phyloP scores from a whole-genome alignment of 2,797 vertebrate species.

The Spea hammondii region DNA sequence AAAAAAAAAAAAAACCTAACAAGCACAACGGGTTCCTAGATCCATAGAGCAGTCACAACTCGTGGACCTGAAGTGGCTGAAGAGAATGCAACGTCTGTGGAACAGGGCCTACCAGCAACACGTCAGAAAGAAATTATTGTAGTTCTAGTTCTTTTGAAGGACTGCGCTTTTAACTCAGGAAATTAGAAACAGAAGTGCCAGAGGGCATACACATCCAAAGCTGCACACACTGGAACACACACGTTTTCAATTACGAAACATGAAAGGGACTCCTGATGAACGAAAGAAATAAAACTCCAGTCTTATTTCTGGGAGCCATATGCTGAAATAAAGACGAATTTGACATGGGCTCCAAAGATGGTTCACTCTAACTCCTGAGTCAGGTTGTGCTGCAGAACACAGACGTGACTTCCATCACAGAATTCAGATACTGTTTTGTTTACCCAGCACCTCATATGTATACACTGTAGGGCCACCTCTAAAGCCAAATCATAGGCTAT shows the following conservation, averaged over 20 bases:
- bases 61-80: constrained; percentile 63
- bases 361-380: constrained; percentile 57
- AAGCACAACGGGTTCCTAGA: not conserved
- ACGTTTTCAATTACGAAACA: constrained; percentile 81
- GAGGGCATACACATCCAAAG: constrained; percentile 83
- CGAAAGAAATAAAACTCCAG: constrained; percentile 71
- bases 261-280: constrained; percentile 88
- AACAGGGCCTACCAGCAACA: constrained; percentile 66
- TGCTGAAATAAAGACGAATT: constrained; percentile 60
- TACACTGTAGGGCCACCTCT: no score
- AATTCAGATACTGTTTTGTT: constrained; percentile 18
- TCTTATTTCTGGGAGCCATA: constrained; percentile 71
- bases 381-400: constrained; percentile 59
- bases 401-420: constrained; percentile 55
- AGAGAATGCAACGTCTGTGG: constrained; percentile 59
- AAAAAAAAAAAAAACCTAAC: not conserved
- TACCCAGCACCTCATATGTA: constrained; percentile 21
- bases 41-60: constrained; percentile 46
- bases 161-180: constrained; percentile 93
- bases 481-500: no score
- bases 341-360: constrained; percentile 62
- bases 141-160: constrained; percentile 90
- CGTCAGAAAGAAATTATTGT: constrained; percentile 85
- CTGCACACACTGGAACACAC: constrained; percentile 77
- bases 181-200: constrained; percentile 96